Evolutionary conservation across 2,113 vertebrate species (phyloP).

Genomic region (Naja naja): DNA sequence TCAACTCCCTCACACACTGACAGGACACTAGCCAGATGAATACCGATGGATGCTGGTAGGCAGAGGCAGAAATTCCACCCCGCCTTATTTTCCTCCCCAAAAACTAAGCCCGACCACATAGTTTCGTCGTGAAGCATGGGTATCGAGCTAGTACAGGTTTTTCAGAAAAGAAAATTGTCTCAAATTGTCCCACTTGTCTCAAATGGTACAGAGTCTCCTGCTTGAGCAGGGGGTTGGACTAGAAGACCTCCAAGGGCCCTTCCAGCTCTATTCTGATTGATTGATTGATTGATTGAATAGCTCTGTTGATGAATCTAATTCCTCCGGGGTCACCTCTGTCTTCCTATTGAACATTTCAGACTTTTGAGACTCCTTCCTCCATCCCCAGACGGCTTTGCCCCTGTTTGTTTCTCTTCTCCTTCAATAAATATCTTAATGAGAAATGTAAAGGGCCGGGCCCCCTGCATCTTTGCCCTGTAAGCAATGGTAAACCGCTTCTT

Average conservation of each 20-base stretch:
- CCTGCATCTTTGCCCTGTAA: conserved; percentile 58
- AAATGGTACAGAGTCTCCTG: neutral
- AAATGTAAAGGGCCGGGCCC: conserved; percentile 70
- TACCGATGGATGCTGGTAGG: too few relatives aligned
- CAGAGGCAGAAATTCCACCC: too few relatives aligned
- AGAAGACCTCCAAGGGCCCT: neutral
- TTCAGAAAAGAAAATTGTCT: neutral
- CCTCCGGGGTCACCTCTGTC: too few relatives aligned
- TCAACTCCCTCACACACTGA: too few relatives aligned
- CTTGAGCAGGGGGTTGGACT: neutral
- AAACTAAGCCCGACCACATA: too few relatives aligned
- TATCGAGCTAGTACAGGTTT: neutral
- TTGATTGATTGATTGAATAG: neutral
- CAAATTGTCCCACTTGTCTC: neutral
- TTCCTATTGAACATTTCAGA: conserved; percentile 62
- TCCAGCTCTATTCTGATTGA: neutral
- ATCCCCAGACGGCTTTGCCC: conserved; percentile 19
- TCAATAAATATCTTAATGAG: conserved; percentile 65
- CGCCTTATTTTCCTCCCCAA: too few relatives aligned
- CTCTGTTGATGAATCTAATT: neutral
- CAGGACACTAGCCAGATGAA: too few relatives aligned
- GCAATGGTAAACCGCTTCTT: conserved; percentile 46
- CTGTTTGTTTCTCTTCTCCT: conserved; percentile 69
- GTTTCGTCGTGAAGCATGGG: too few relatives aligned
- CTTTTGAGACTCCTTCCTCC: conserved; percentile 65